Evolutionary conservation across 2,113 vertebrate genomes (phyloP), one percentile per base, ranked within the genome.

Genomic region (Tenebrosternarchus preto): DNA sequence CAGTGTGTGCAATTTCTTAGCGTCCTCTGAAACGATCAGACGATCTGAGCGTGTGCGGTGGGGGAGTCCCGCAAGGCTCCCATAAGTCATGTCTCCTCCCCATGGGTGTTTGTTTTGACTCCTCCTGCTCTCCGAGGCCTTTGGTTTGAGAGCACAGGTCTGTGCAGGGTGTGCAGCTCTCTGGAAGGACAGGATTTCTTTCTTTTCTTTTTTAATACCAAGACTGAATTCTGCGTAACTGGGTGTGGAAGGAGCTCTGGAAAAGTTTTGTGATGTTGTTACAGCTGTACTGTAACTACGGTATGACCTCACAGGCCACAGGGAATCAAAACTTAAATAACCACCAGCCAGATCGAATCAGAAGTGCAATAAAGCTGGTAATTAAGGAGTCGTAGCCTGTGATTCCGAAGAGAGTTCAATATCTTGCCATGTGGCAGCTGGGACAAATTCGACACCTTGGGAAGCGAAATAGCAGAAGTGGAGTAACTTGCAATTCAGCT

Each of bases 291-390:
- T 77, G 17, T 76, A 70, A 88, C 69, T 86, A 80, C 25, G 83
- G 22, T 17, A 83, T 89, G 89, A 90, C 82, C 86, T 90, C 85
- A 87, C 77, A 61, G 78, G 82, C 81, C 83, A 84, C 84, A 85
- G 84, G 85, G 81, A 92, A 85, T 90, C 89, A 85, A 84, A 78
- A 81, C 66, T 80, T 78, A 80, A 85, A 83, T 46, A 63, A 80
- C 80, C 80, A 39, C 19, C 59, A 77, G 79, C 82, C 76, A 61
- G 82, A 85, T 75, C 78, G 82, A 86, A 88, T 88, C 84, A 84
- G 78, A 76, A 63, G 50, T 59, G 43, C 64, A 88, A 86, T 85
- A 82, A 80, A 63, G 50, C 43, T 57, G 5, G 60, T 73, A 83
- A 84, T 87, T 87, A 86, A 86, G 86, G 27, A 74, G 66, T 77